Percentiles rank a stretch among this genome's conserved stretches.
These are phyloP conservation scores for Prorops nasuta DNA, from an alignment of 1,140 invertebrate genomes.

Conservation along the genomic window DNA sequence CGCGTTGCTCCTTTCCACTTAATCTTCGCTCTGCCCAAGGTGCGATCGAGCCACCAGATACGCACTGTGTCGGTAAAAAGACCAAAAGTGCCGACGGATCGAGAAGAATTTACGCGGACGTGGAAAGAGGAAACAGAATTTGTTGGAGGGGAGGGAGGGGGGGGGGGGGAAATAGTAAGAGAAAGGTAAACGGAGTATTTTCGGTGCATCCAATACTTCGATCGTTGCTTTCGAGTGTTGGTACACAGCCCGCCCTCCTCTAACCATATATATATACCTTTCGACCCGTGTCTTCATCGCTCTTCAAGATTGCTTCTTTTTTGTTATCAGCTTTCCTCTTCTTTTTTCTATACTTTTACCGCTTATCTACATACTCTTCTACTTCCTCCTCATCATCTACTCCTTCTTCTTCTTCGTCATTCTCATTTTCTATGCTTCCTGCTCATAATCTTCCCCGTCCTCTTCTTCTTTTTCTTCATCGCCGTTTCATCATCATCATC, in stretches of 20 bases:
- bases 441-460: constrained; percentile 6
- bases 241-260: constrained; percentile 41
- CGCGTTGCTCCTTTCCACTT: too few relatives aligned
- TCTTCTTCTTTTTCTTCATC: not conserved
- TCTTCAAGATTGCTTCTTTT: constrained; percentile 36
- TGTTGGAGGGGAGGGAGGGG: not conserved
- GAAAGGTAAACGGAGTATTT: constrained; percentile 33
- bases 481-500: too few relatives aligned
- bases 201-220: constrained; percentile 40
- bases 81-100: not conserved
- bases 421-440: not conserved
- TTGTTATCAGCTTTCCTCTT: too few relatives aligned
- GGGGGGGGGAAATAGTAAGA: not conserved
- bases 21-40: too few relatives aligned
- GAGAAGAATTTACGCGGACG: not conserved
- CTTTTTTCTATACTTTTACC: not conserved
- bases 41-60: not conserved
- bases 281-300: constrained; percentile 39
- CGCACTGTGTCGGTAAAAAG: not conserved
- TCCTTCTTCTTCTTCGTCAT: constrained; percentile 17
- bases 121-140: not conserved
- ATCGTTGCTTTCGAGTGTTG: constrained; percentile 40
- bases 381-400: not conserved
- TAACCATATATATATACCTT: constrained; percentile 28
- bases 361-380: too few relatives aligned